Evolutionary conservation across 2,113 vertebrate species (phyloP), one percentile per base, ranked within the genome.

Genomic region (Salvelinus namaycush): DNA sequence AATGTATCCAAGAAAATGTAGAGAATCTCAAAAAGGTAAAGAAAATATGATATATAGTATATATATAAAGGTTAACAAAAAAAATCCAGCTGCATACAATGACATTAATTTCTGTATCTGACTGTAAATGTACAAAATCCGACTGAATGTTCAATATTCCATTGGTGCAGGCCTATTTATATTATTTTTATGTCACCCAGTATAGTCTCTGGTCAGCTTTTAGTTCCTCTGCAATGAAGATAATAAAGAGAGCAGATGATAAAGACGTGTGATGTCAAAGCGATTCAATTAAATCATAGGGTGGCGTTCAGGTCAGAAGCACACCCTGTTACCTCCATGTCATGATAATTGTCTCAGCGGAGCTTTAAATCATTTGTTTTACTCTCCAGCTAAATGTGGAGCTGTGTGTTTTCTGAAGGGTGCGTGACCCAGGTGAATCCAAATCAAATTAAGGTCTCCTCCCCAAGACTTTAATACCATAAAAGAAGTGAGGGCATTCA

Each of bases 401-500:
- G 81, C 83, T 81, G 74, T 86, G 94, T 91, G 89, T 94, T 94
- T 96, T 95, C 94, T 83, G 94, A 95, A 94, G 93, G 94, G 93
- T 93, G 93, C 91, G 93, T 94, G 93, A 95, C 94, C 93, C 92
- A 94, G 94, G 94, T 93, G 91, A 95, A 96, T 96, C 94, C 93
- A 96, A 96, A 96, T 94, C 92, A 89, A 93, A 95, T 94, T 92
- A 95, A 92, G 94, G 68, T 95, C 94, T 94, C 95, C 95, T 94
- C 94, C 94, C 92, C 87, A 93, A 95, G 95, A 95, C 94, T 96
- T 95, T 95, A 95, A 95, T 94, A 96, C 94, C 94, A 95, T 96
- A 95, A 95, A 96, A 95, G 94, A 68, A 96, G 94, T 92, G 92
- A 92, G 93, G 92, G 93, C 95, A 96, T 97, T 97, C 95, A 96